phyloP scores from a whole-genome alignment of 2,888 invertebrate genomes.

The Pollenia griseotomentosa region DNA sequence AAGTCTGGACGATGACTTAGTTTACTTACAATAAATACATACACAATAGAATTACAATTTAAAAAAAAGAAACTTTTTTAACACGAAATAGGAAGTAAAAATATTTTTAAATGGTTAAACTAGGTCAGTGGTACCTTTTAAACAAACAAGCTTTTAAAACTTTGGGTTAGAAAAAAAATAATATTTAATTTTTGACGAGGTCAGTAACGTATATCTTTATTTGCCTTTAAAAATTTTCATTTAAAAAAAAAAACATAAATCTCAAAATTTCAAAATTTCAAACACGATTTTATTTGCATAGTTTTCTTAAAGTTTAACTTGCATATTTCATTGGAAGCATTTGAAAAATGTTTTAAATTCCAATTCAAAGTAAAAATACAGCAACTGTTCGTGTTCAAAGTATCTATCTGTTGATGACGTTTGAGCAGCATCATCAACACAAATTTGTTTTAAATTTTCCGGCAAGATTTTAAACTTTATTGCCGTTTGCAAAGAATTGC shows the following conservation, averaged over 20 bases:
- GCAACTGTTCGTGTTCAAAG: constrained; percentile 27
- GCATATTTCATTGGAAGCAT: constrained; percentile 8
- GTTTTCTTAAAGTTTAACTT: constrained; percentile 19
- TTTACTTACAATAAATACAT: too few species aligned
- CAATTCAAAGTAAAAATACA: neutral
- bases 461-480: constrained; percentile 40
- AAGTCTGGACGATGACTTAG: too few species aligned
- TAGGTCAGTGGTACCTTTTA: constrained; percentile 14
- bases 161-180: neutral
- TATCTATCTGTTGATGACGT: constrained; percentile 10
- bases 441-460: constrained; percentile 29
- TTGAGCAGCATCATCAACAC: constrained; percentile 21
- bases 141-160: neutral
- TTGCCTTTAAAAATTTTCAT: neutral
- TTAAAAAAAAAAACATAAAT: neutral
- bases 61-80: neutral
- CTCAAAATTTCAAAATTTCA: neutral
- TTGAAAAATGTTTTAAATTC: constrained; percentile 26
- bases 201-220: neutral
- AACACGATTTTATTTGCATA: neutral
- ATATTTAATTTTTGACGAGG: constrained; percentile 1
- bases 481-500: constrained; percentile 51
- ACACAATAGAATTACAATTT: neutral
- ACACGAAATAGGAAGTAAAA: constrained; percentile 20
- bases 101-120: neutral